Conservation (phyloP, 2,113 vertebrate genomes). For the Chaetops frenatus region DNA sequence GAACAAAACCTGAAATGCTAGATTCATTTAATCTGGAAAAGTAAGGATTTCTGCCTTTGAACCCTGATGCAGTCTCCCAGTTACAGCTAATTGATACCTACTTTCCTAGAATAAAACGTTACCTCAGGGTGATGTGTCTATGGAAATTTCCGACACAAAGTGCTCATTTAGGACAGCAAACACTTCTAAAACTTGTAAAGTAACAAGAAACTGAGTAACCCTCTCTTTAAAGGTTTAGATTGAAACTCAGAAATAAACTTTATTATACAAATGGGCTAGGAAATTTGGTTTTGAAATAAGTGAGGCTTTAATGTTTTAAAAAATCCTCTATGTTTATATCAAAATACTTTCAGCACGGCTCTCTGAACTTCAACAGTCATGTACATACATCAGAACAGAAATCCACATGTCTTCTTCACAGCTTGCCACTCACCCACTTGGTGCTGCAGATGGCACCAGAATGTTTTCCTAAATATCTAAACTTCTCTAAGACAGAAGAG, state of each 20-base stretch:
- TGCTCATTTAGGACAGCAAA: neutral
- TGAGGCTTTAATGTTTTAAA: neutral
- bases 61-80: neutral
- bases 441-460: neutral
- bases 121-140: neutral
- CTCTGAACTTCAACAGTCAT: neutral
- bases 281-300: neutral
- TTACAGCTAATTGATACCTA: neutral
- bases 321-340: neutral
- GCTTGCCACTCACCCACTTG: neutral
- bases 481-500: neutral
- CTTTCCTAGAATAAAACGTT: neutral
- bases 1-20: neutral
- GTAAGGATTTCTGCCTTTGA: neutral
- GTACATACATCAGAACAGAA: neutral
- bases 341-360: neutral
- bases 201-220: neutral
- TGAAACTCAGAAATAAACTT: neutral
- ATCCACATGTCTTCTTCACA: neutral
- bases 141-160: neutral
- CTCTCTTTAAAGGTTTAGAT: neutral
- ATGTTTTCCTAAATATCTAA: neutral
- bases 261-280: neutral
- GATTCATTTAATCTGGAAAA: neutral
- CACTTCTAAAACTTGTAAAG: neutral